Evolutionary conservation across 1,140 invertebrate species (phyloP).

Genomic region (Drosophila neocordata): DNA sequence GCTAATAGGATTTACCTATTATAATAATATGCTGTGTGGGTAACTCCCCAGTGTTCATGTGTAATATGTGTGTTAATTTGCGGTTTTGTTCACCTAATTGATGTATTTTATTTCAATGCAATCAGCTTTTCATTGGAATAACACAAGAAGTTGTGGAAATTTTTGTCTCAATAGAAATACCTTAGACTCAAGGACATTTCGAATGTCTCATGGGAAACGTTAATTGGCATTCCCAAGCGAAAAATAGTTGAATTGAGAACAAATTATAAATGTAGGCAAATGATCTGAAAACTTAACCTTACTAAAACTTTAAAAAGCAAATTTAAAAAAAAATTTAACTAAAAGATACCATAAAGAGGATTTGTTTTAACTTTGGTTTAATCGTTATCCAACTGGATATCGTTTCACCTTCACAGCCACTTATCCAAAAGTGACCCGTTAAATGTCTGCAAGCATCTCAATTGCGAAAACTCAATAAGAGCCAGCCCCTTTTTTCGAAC

Average conservation of each 20-base stretch:
- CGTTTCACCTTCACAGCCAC: not conserved
- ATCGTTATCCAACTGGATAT: not conserved
- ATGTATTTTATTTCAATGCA: conserved; percentile 16
- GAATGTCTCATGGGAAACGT: not conserved
- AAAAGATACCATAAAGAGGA: no score
- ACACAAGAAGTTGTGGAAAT: not conserved
- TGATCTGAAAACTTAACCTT: no score
- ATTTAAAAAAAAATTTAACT: no score
- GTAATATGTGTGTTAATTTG: conserved; percentile 6
- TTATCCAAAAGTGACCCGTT: not conserved
- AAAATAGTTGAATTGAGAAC: no score
- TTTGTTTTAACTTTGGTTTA: no score
- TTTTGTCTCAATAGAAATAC: not conserved
- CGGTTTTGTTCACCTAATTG: conserved; percentile 16
- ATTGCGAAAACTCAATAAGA: not conserved
- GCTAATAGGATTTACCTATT: conserved; percentile 59
- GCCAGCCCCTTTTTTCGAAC: conserved; percentile 38
- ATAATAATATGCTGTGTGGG: conserved; percentile 33
- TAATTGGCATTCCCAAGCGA: not conserved
- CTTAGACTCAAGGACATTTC: not conserved
- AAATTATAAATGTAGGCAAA: no score
- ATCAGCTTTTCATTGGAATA: conserved; percentile 27
- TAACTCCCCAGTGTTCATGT: not conserved
- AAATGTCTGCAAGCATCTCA: conserved; percentile 5
- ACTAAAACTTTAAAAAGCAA: no score